A percentile compares a stretch with the other conserved stretches of the same genome.
Evolutionary conservation across 1,140 invertebrate species (phyloP).

Genomic region (Pseudobourletiella spinata): DNA sequence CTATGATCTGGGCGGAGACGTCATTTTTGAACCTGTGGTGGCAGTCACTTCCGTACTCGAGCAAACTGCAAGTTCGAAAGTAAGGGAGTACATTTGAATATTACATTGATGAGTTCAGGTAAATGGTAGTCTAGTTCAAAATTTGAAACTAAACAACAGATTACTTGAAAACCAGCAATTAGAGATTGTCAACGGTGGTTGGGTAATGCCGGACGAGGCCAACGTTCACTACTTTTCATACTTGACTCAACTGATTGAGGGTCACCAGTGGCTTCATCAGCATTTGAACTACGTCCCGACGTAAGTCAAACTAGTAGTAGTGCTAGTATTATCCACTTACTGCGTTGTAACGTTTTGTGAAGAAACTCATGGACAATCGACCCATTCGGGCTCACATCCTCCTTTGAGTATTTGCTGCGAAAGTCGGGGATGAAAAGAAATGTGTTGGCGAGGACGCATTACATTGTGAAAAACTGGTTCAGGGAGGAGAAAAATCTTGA

Average conservation of each 20-base stretch:
- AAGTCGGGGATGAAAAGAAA: slow-evolving; percentile 73
- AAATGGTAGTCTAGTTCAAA: too few relatives aligned
- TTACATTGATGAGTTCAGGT: too few relatives aligned
- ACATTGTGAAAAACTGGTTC: slow-evolving; percentile 85
- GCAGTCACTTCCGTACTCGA: too few relatives aligned
- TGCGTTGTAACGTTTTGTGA: not conserved
- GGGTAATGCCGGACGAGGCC: slow-evolving; percentile 59
- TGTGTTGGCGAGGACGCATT: slow-evolving; percentile 89
- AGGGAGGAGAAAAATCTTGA: slow-evolving; percentile 73
- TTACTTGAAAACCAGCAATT: slow-evolving; percentile 48
- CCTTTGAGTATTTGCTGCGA: slow-evolving; percentile 79
- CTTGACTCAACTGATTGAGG: slow-evolving; percentile 74
- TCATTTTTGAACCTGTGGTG: too few relatives aligned
- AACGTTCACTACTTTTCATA: slow-evolving; percentile 52
- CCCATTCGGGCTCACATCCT: slow-evolving; percentile 84
- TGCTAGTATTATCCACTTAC: not conserved
- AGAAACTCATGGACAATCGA: slow-evolving; percentile 83
- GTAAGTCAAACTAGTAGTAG: slow-evolving; percentile 37
- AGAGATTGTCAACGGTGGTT: slow-evolving; percentile 55
- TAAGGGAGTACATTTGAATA: too few relatives aligned
- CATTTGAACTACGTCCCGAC: slow-evolving; percentile 67
- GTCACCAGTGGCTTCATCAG: slow-evolving; percentile 84
- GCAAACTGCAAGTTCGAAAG: too few relatives aligned
- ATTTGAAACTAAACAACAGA: too few relatives aligned
- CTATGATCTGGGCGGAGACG: too few relatives aligned